Evolutionary conservation across 2,888 invertebrate species (phyloP), one percentile per base, ranked within the genome.

Genomic region (Hydropsyche betteni): DNA sequence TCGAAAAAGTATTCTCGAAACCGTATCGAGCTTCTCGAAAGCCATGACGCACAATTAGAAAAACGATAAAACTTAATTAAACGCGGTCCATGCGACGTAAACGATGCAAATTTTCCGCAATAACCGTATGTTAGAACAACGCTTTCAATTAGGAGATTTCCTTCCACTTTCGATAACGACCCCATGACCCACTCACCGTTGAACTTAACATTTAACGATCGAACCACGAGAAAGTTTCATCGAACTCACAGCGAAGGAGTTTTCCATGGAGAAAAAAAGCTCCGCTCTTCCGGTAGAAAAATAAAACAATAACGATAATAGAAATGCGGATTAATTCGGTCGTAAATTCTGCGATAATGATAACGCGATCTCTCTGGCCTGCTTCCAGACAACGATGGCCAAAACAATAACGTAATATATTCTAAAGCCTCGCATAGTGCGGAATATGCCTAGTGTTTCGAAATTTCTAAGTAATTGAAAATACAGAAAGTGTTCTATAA

Each of bases 271-370:
- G 12, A 55, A 55, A 55, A n/a, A 51, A 51, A n/a, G n/a, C 51
- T 8, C 51, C n/a, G 51, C 51, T 8, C 51, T 12, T 55, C 55
- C 55, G 16, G 6, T n/a, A n/a, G 16, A n/a, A n/a, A n/a, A 55
- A 55, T 55, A 55, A 14, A 44, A 44, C 12, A 14, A 14, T 55
- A 55, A 55, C 55, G 44, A 55, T 16, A 64, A 64, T 24, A 64
- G 34, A 64, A 64, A 64, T 36, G 12, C 7, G 34, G 64, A 64
- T 64, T 64, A 64, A 64, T 36, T 34, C 36, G 12, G 34, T 64
- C 64, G 36, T 64, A 64, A 64, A 64, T 64, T 64, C 5, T 36
- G 34, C 36, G 64, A 64, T 64, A 64, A 64, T 64, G 64, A 64
- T 64, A 64, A 64, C 64, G 34, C 64, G 64, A 64, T 64, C 36